These are phyloP conservation scores for Hyposoter dolosus DNA, from an alignment of 2,888 invertebrate genomes.

Conservation along the genomic window DNA sequence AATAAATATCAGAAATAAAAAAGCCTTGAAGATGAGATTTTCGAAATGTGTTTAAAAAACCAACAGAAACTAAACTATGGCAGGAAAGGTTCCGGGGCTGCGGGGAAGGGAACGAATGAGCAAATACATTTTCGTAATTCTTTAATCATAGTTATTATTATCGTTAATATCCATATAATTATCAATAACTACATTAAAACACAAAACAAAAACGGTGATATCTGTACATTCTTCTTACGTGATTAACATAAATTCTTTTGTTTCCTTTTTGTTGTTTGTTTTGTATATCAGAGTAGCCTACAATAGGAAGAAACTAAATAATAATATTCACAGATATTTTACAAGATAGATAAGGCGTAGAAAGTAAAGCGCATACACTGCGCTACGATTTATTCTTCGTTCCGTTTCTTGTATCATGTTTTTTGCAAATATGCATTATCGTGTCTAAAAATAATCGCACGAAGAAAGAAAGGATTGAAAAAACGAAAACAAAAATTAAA, in stretches of 20 bases:
- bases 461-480: slow-evolving; percentile 55
- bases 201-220: slow-evolving; percentile 85
- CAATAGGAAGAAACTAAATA: slow-evolving; percentile 84
- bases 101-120: background rate
- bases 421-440: slow-evolving; percentile 30
- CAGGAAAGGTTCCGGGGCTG: background rate
- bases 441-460: slow-evolving; percentile 62
- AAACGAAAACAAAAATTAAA: slow-evolving; percentile 42
- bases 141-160: slow-evolving; percentile 85
- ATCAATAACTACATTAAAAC: slow-evolving; percentile 85
- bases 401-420: slow-evolving; percentile 12
- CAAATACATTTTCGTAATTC: slow-evolving; percentile 71
- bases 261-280: slow-evolving; percentile 56
- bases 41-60: background rate
- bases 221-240: slow-evolving; percentile 84
- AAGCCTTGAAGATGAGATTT: background rate
- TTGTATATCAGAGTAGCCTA: slow-evolving; percentile 83
- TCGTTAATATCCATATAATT: slow-evolving; percentile 85
- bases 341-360: slow-evolving; percentile 82
- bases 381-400: slow-evolving; percentile 58
- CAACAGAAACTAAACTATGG: background rate
- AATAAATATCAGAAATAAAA: background rate
- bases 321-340: slow-evolving; percentile 85
- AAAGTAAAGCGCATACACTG: slow-evolving; percentile 77
- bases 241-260: slow-evolving; percentile 83